Conservation (phyloP, 2,888 invertebrate species). For the Tachina fera region DNA sequence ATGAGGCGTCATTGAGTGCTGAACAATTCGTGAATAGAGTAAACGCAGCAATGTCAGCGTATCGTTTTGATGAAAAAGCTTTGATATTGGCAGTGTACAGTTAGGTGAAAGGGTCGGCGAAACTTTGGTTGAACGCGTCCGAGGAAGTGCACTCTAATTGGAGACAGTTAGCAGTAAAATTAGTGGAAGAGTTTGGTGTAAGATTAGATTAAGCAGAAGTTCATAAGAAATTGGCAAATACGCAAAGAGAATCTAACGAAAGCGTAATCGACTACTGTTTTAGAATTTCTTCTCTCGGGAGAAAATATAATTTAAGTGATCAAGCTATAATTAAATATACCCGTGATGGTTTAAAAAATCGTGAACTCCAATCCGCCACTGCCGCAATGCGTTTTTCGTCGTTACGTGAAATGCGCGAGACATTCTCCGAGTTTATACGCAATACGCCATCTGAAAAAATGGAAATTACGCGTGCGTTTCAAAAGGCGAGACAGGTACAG, state of each 20-base stretch:
- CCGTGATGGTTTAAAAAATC: conserved; percentile 7
- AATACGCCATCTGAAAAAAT: not conserved
- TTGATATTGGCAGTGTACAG: too few relatives aligned
- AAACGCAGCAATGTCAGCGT: conserved; percentile 31
- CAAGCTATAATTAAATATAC: not conserved
- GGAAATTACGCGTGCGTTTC: not conserved
- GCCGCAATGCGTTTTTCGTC: conserved; percentile 35
- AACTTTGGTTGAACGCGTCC: conserved; percentile 26
- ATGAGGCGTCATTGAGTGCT: too few relatives aligned
- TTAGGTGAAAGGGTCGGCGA: too few relatives aligned
- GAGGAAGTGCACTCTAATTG: conserved; percentile 19
- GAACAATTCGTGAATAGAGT: conserved; percentile 51
- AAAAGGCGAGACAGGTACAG: not conserved
- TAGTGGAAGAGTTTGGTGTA: conserved; percentile 40
- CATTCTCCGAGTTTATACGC: not conserved
- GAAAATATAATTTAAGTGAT: not conserved
- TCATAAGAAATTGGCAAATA: not conserved
- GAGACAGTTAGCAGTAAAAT: not conserved
- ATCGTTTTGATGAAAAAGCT: not conserved
- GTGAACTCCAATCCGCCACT: conserved; percentile 35
- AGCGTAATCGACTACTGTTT: not conserved
- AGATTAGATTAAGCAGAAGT: not conserved
- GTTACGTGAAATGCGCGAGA: conserved; percentile 33
- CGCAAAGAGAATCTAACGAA: not conserved
- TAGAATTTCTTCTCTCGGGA: too few relatives aligned